Base-by-base conservation (phyloP, 2,113 vertebrate species). In the Podarcis muralis region DNA sequence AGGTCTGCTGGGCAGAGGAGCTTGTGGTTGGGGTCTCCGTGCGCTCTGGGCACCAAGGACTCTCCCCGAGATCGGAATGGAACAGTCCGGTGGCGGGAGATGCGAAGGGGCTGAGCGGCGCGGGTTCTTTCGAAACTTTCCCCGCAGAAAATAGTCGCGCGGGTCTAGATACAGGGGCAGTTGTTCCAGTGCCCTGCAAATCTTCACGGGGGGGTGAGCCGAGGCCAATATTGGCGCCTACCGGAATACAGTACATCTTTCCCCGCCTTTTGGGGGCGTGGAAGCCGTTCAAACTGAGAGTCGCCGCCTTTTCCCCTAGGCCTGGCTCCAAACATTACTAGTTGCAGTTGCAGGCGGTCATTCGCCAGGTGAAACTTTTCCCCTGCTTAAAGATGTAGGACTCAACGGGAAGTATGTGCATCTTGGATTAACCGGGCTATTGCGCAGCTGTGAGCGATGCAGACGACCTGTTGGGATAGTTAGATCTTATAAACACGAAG, bases 21-120 rank as follows among this genome's bases (percentile, higher is more conserved):
- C 3, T 32, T 66, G 20, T 48, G n/a, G 59, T 12, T 0, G 82
- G 7, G 2, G 43, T 23, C 68, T 4, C 22, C 43, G 6, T 0
- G 40, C 1, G 2, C 25, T 23, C 27, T 83, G 82, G 92, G 16
- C 40, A 84, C 6, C 22, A 75, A 23, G 2, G 62, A 88, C 78
- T 57, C 84, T 66, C 78, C 37, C 32, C 78, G 83, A 81, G 57
- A 57, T 30, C 68, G 84, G 89, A 93, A 93, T 95, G 95, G 95
- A 95, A 94, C 92, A 3, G 93, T 94, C 95, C 94, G 74, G 80
- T 83, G 43, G 93, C 94, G 92, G 94, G 94, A 93, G 92, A 91
- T 74, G 77, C 22, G 91, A 84, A 79, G 81, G 91, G 88, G 93
- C 90, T 82, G 1, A 90, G 72, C 88, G 48, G 89, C 48, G 16